Conservation (phyloP, 2,888 invertebrate genomes). For the Dilophus febrilis region DNA sequence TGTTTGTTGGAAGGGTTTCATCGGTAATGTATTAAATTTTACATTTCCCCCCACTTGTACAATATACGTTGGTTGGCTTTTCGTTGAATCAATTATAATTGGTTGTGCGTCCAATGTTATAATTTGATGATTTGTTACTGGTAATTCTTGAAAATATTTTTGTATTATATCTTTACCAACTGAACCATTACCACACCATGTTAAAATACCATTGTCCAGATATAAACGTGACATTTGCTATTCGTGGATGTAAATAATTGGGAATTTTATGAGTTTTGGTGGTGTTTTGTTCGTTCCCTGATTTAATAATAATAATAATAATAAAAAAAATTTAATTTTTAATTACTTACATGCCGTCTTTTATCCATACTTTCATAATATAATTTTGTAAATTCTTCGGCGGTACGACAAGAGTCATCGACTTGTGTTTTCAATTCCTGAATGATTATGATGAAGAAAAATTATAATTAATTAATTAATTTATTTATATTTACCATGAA, state of each 20-base stretch:
- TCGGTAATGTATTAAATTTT: constrained; percentile 42
- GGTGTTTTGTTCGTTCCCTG: too few species aligned
- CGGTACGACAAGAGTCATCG: constrained; percentile 68
- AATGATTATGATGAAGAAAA: too few species aligned
- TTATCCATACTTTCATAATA: constrained; percentile 83
- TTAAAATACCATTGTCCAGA: constrained; percentile 62
- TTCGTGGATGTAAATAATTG: too few species aligned
- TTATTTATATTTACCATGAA: too few species aligned
- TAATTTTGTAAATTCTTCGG: constrained; percentile 74
- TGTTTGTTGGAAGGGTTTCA: constrained; percentile 64
- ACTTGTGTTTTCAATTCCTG: constrained; percentile 46
- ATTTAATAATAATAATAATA: neutral
- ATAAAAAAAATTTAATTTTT: constrained; percentile 14
- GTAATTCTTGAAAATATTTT: constrained; percentile 70
- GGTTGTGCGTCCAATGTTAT: constrained; percentile 78
- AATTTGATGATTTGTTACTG: constrained; percentile 59
- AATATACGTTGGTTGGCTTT: constrained; percentile 61
- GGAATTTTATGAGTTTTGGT: too few species aligned
- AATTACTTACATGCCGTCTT: constrained; percentile 62
- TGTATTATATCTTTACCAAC: constrained; percentile 67
- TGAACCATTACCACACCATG: constrained; percentile 86
- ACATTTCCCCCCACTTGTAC: constrained; percentile 74
- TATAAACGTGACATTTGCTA: constrained; percentile 65
- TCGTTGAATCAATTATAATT: constrained; percentile 54
- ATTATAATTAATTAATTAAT: too few species aligned